Evolutionary conservation across 2,113 vertebrate genomes (phyloP).

Genomic region (Brevimyrus niger): DNA sequence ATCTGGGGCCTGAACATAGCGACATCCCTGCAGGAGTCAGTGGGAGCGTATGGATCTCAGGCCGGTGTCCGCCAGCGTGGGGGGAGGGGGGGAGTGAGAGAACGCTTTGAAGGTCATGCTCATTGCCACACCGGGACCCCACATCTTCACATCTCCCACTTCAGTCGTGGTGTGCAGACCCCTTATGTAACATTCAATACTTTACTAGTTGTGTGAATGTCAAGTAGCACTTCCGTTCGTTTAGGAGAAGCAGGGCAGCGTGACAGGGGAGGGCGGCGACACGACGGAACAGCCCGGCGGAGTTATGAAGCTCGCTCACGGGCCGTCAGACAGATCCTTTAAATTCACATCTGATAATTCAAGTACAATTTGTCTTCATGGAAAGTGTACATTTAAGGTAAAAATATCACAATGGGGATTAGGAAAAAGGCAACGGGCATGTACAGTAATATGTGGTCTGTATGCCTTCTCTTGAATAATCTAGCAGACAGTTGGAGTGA

Average conservation of each 20-base stretch:
- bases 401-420: not conserved
- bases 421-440: not conserved
- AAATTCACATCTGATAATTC: not conserved
- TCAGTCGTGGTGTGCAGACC: not conserved
- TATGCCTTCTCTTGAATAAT: constrained; percentile 21
- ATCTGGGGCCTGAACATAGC: not conserved
- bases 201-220: constrained; percentile 1
- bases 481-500: constrained; percentile 26
- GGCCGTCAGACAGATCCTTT: not conserved
- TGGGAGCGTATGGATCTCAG: not conserved
- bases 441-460: not conserved
- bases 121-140: not conserved
- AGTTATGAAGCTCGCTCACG: not conserved
- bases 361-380: not conserved
- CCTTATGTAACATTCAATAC: constrained; percentile 4
- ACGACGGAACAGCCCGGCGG: not conserved
- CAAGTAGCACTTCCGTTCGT: not conserved
- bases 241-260: not conserved
- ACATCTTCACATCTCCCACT: not conserved
- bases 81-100: not conserved
- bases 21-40: not conserved
- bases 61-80: not conserved
- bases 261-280: not conserved
- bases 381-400: not conserved
- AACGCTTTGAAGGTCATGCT: constrained; percentile 7